Percentiles rank a stretch among this genome's conserved stretches.
phyloP scores from a whole-genome alignment of 2,113 vertebrate genomes.

The Petrocephalus microphthalmus region DNA sequence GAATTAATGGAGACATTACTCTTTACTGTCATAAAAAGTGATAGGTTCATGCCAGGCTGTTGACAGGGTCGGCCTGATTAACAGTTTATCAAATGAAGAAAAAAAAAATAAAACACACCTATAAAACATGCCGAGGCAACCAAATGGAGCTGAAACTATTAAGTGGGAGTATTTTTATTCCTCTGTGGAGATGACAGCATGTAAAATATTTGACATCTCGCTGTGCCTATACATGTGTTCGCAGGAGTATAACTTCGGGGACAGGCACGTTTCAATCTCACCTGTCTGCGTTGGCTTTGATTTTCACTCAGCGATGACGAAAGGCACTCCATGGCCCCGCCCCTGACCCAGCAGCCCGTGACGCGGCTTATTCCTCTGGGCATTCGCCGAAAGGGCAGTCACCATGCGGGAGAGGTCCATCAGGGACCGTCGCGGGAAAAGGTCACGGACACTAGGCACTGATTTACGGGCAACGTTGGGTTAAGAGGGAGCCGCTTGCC shows the following conservation, averaged over 20 bases:
- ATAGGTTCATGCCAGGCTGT: neutral
- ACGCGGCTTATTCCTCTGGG: neutral
- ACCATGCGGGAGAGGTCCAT: neutral
- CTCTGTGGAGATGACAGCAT: neutral
- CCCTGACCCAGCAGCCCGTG: neutral
- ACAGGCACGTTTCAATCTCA: neutral
- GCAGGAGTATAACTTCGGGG: neutral
- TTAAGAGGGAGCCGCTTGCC: neutral
- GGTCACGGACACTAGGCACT: neutral
- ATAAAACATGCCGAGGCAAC: neutral
- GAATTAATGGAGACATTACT: neutral
- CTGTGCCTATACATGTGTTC: neutral
- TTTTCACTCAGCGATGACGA: neutral
- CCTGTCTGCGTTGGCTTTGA: neutral
- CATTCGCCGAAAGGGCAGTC: neutral
- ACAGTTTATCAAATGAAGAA: neutral
- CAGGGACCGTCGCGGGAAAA: neutral
- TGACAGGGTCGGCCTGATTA: neutral
- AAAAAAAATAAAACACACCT: neutral
- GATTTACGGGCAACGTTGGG: neutral
- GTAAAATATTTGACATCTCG: neutral
- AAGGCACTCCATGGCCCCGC: neutral
- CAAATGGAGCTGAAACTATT: neutral
- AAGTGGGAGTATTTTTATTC: constrained; percentile 3
- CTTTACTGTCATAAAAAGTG: neutral